Evolutionary conservation across 2,888 invertebrate genomes (phyloP), one percentile per base, ranked within the genome.

Genomic region (Heliconius sara): DNA sequence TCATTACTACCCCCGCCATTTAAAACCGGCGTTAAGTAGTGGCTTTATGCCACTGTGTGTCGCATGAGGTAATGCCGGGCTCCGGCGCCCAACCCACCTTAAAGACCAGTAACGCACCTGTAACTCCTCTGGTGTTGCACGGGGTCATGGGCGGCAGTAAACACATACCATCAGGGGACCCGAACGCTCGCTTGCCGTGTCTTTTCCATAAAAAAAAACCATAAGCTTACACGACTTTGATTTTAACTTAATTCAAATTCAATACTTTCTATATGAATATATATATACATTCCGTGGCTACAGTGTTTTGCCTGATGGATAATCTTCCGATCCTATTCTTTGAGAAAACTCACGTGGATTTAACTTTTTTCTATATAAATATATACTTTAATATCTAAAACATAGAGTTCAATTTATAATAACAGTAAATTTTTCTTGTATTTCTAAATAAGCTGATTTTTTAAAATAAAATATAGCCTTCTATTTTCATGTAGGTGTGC

Each of bases 281-380:
- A 25, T 75, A 43, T 30, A 65, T 63, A 75, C 19, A 9, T 19
- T 65, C 16, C 25, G 12, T 19, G 27, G 30, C 43, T 75, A 22
- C 66, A 71, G 65, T 47, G 43, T 77, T 77, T 71, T 47, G 39
- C 60, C 30, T 77, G 77, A 77, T 77, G 65, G 63, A 77, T 77
- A 65, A 77, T 77, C 71, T 71, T 70, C 47, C 27, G 47, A 71
- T 77, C 77, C 65, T 43, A 65, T 77, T 71, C 65, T 47, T 47
- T 72, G 47, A 65, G 71, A 60, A 43, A 63, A 3, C 65, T 71
- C 47, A 65, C 30, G 43, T 65, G 63, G 39, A 22, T 63, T 43
- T 27, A 30, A 63, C n/a, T 27, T 13, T 25, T 47, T 65, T 13
- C 4, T 43, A 30, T 22, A 22, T 13, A 65, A 43, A 43, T 70